These are phyloP conservation scores for Podarcis muralis DNA, from an alignment of 2,113 vertebrate genomes.

Conservation along the genomic window DNA sequence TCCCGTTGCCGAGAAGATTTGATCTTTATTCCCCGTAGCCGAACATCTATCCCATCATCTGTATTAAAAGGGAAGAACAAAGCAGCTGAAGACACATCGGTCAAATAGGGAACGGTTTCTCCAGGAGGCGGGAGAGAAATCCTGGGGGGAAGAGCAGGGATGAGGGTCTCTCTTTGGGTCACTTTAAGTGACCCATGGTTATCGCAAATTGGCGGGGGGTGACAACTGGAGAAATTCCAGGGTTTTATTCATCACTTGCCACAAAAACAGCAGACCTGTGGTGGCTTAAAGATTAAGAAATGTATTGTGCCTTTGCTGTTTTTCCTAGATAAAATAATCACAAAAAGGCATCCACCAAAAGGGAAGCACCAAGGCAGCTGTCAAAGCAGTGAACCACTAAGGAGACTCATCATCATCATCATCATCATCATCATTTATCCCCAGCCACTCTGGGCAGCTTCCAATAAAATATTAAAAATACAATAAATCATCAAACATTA, in stretches of 20 bases:
- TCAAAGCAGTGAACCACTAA: not conserved
- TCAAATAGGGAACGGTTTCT: not conserved
- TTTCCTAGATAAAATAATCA: not conserved
- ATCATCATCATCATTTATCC: too few species aligned
- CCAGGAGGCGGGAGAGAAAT: not conserved
- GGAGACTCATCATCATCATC: too few species aligned
- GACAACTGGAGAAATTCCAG: not conserved
- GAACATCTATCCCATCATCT: conserved; percentile 97
- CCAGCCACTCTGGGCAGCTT: too few species aligned
- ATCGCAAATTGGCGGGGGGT: not conserved
- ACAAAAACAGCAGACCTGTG: not conserved
- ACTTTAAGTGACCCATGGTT: not conserved
- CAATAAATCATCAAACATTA: too few species aligned
- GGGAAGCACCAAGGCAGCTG: not conserved
- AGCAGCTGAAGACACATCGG: not conserved
- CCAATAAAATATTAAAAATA: too few species aligned
- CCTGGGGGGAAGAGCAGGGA: not conserved
- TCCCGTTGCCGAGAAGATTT: conserved; percentile 94
- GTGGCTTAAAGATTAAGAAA: not conserved
- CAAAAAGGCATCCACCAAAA: not conserved
- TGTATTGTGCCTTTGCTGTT: not conserved
- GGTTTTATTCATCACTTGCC: not conserved
- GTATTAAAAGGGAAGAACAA: not conserved
- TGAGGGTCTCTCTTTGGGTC: not conserved
- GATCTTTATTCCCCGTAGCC: conserved; percentile 94